Percentiles rank a stretch among this genome's conserved stretches.
Evolutionary conservation across 2,797 vertebrate species (phyloP).

Genomic region (Avahi laniger): DNA sequence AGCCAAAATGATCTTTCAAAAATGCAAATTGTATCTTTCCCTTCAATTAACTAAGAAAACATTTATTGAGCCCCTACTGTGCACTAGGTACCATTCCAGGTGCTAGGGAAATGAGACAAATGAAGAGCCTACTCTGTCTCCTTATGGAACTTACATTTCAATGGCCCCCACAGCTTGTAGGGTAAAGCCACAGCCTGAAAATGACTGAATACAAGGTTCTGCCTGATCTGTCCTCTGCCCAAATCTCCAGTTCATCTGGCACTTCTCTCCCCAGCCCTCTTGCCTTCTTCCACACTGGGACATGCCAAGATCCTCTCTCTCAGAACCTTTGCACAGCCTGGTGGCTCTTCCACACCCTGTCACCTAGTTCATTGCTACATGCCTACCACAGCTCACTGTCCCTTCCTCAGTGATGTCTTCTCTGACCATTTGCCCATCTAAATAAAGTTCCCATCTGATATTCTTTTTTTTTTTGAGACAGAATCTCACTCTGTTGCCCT

Average conservation of each 20-base stretch:
- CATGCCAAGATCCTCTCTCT: neutral
- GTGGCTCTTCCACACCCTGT: neutral
- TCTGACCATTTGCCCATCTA: neutral
- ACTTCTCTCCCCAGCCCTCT: neutral
- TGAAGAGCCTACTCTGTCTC: neutral
- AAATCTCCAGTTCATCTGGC: neutral
- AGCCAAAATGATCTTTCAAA: neutral
- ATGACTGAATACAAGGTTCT: neutral
- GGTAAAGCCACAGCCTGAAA: neutral
- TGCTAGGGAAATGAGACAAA: neutral
- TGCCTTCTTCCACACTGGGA: neutral
- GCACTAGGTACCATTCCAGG: neutral
- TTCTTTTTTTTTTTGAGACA: neutral
- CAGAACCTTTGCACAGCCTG: neutral
- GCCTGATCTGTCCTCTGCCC: neutral
- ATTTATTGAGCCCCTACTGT: neutral
- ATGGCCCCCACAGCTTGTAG: neutral
- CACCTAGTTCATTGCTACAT: neutral
- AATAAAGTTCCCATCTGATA: neutral
- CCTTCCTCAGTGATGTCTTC: neutral
- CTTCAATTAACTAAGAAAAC: neutral
- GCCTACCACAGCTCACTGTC: neutral
- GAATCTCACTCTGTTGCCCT: too few relatives aligned
- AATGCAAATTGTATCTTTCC: neutral
- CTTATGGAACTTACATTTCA: neutral